Evolutionary conservation across 2,113 vertebrate genomes (phyloP), one percentile per base, ranked within the genome.

Genomic region (Camelus dromedarius): DNA sequence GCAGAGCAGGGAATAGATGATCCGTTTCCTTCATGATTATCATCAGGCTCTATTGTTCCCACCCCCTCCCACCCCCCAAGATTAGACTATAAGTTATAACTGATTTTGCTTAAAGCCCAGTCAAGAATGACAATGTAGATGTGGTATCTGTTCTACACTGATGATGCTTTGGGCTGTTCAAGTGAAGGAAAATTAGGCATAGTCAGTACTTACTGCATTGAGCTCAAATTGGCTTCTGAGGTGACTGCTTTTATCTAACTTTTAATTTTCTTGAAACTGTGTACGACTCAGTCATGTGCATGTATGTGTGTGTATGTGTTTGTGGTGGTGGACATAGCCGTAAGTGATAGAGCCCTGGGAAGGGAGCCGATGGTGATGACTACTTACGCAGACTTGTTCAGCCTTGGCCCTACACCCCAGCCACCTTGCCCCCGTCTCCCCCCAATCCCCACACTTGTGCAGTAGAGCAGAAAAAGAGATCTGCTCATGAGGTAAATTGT

Each of bases 231-330:
- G 6, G 0, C 58, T 92, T 89, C 8, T 32, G 4, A 13, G 16
- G 5, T 67, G 60, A 67, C 50, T 48, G 1, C 3, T 54, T 75
- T 70, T n/a, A 38, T 58, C 19, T 64, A 52, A 60, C 1, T 52
- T 83, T 70, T 64, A n/a, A 46, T 62, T 90, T 95, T 91, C 30
- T 64, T 62, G 20, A 93, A 93, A 35, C 22, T 30, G 7, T 6
- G 26, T 69, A 60, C 84, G 56, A 32, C 7, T 95, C 22, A 2
- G 7, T 48, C 81, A 28, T 50, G 13, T 79, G 7, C 6, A 0
- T 64, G 2, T 48, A 5, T 66, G 42, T 58, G n/a, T 67, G 2
- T 15, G 30, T 60, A 5, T 70, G 6, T 28, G 4, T 75, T 1
- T 50, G 60, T 69, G 10, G 20, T 89, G 8, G 6, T 18, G 52